Evolutionary conservation across 2,888 invertebrate species (phyloP).

Genomic region (Adelphocoris suturalis): DNA sequence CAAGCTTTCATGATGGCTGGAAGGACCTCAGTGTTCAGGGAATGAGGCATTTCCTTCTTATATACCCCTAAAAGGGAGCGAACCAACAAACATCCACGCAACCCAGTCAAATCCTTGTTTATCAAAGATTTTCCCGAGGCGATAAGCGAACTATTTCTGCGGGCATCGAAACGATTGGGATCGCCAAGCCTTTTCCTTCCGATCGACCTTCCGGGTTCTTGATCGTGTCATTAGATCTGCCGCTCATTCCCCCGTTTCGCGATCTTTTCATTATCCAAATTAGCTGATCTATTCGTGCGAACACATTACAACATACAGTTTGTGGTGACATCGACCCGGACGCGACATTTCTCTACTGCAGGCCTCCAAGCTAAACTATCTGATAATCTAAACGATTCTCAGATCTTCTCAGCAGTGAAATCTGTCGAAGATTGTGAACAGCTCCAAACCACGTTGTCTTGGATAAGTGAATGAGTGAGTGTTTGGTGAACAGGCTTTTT

Average conservation of each 20-base stretch:
- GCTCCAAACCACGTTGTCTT: no score
- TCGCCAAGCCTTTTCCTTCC: neutral
- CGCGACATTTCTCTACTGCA: no score
- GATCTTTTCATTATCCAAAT: neutral
- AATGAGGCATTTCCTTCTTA: neutral
- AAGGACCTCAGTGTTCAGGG: neutral
- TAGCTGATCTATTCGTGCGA: no score
- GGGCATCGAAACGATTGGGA: neutral
- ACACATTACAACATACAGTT: no score
- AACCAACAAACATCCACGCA: neutral
- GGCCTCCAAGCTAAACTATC: no score
- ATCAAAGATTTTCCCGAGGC: neutral
- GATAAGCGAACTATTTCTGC: neutral
- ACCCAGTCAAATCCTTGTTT: constrained; percentile 7
- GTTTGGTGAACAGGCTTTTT: no score
- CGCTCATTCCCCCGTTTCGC: neutral
- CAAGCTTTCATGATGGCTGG: constrained; percentile 31
- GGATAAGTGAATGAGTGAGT: no score
- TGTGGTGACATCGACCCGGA: no score
- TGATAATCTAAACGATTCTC: no score
- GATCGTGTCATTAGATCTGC: neutral
- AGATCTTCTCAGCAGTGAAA: no score
- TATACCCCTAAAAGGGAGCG: neutral
- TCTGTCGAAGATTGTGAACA: no score
- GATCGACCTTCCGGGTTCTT: constrained; percentile 14